Base-by-base conservation (phyloP, 2,888 invertebrate species). In the Seira ritae region DNA sequence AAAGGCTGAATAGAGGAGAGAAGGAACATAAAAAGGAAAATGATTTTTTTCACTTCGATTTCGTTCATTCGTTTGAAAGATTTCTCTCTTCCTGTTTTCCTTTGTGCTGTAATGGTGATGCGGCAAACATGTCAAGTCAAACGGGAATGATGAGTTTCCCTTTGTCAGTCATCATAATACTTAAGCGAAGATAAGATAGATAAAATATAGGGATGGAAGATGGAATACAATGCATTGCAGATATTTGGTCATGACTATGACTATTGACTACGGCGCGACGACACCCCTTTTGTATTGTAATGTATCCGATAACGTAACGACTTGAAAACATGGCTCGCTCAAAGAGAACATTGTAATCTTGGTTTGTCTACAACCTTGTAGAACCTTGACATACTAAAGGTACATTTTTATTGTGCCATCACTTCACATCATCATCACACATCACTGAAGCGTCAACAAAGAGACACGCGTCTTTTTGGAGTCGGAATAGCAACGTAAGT, bases 341-440 rank as follows among this genome's bases (percentile, higher is more conserved):
- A 55, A 55, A 55, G 55, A 55, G 55, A 55, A 73, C 72, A 68
- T 73, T 74, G 80, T 80, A 73, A 73, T 80, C 73, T 73, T 55
- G 6, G 55, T 55, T 55, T 55, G 55, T 55, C 37, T 55, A 74
- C 73, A 80, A 80, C 80, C 80, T 80, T 80, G 80, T 74, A 46
- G 69, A 80, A 80, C 80, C 80, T 80, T 80, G 80, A 80, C 80
- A 80, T 80, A 80, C 80, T 80, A 68, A 80, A 74, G 73, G 80
- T 74, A 79, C 72, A 60, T 79, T 73, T 31, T 72, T 73, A 46
- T 73, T 65, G 46, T 60, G 65, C 75, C 50, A 75, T 67, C 42
- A 17, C 31, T 4, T 31, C 31, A 4, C 31, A 31, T 31, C 31
- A 31, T 31, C 55, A 55, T 55, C 55, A 12, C 55, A 55, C 55